Conservation (phyloP, 2,888 invertebrate genomes). For the Smittia sp. region DNA sequence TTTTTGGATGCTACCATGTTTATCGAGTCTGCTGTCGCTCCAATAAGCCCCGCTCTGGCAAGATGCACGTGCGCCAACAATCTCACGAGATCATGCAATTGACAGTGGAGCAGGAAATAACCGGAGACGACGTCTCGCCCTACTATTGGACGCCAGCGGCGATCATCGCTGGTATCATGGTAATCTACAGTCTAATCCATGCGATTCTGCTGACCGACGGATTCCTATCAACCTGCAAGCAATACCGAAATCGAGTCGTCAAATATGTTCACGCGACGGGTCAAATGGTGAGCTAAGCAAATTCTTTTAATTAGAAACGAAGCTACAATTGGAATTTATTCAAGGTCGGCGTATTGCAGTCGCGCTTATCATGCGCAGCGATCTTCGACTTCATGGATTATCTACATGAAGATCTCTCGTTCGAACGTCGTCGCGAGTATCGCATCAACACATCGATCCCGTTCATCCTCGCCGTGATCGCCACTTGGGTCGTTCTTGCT, state of each 20-base stretch:
- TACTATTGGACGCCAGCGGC: conserved; percentile 69
- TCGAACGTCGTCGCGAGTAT: conserved; percentile 63
- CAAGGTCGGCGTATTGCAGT: conserved; percentile 36
- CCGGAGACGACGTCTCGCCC: conserved; percentile 60
- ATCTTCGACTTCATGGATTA: conserved; percentile 84
- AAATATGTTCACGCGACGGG: conserved; percentile 55
- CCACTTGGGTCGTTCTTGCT: conserved; percentile 62
- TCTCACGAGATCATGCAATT: conserved; percentile 67
- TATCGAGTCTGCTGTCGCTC: conserved; percentile 65
- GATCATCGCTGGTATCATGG: conserved; percentile 61
- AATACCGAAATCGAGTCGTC: conserved; percentile 67
- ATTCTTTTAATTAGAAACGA: not conserved
- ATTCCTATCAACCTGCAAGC: conserved; percentile 70
- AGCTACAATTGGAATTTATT: not conserved
- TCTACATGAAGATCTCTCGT: conserved; percentile 64
- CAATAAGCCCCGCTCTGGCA: conserved; percentile 53
- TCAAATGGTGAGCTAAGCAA: conserved; percentile 47
- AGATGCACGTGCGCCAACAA: conserved; percentile 53
- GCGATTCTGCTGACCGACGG: conserved; percentile 71
- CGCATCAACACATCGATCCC: conserved; percentile 71
- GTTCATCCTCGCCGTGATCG: conserved; percentile 63
- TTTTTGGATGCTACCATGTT: conserved; percentile 67
- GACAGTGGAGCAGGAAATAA: conserved; percentile 60
- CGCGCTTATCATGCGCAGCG: conserved; percentile 67
- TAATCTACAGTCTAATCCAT: conserved; percentile 65